Conservation (phyloP, 2,797 vertebrate species). For the Tamandua tetradactyla region DNA sequence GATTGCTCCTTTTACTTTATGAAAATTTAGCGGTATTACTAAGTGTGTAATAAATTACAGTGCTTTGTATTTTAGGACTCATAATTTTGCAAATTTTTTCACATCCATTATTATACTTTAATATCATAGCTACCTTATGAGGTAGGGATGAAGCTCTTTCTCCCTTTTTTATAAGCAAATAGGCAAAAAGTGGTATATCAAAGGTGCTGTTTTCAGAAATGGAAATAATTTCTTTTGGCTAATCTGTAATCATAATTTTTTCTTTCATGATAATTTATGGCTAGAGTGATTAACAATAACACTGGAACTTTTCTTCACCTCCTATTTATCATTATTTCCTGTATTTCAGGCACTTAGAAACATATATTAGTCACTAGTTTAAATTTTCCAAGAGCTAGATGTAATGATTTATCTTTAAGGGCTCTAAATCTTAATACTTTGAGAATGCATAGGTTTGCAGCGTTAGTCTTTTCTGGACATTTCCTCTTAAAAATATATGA, state of each 20-base stretch:
- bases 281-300: background rate
- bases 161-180: background rate
- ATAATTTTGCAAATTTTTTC: background rate
- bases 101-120: background rate
- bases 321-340: constrained; percentile 24
- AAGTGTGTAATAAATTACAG: background rate
- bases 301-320: background rate
- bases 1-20: constrained; percentile 35
- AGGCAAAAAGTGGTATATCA: background rate
- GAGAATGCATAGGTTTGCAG: background rate
- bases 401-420: background rate
- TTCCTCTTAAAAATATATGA: constrained; percentile 32
- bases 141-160: background rate
- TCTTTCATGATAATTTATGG: constrained; percentile 6
- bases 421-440: background rate
- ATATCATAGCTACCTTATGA: background rate
- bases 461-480: constrained; percentile 52
- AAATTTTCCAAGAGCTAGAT: background rate
- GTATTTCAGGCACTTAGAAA: background rate
- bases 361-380: background rate
- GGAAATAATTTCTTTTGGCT: constrained; percentile 39
- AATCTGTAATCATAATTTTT: constrained; percentile 27
- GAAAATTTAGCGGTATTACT: background rate
- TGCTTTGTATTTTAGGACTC: background rate
- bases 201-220: constrained; percentile 13